Evolutionary conservation across 1,140 invertebrate genomes (phyloP).

Genomic region (Sitobion miscanthi): DNA sequence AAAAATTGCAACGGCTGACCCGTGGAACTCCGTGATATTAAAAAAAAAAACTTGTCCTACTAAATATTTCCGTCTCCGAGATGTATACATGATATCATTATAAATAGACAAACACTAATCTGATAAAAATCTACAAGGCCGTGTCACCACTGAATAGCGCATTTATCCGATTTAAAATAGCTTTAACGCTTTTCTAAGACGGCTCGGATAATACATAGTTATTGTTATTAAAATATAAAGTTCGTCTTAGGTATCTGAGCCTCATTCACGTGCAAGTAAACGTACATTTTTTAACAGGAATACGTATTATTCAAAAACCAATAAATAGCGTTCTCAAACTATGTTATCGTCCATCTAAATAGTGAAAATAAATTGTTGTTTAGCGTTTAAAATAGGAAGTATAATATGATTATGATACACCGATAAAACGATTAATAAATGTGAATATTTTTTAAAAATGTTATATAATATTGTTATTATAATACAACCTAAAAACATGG

Average conservation of each 20-base stretch:
- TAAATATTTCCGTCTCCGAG: neutral
- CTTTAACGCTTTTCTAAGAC: neutral
- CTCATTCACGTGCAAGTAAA: neutral
- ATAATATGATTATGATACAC: neutral
- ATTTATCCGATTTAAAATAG: neutral
- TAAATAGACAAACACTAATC: neutral
- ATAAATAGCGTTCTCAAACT: neutral
- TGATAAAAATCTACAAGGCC: neutral
- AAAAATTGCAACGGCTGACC: neutral
- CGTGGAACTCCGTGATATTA: neutral
- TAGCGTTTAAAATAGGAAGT: neutral
- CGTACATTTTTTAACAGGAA: neutral
- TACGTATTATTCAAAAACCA: neutral
- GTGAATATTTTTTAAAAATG: neutral
- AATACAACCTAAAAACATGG: neutral
- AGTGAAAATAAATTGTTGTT: neutral
- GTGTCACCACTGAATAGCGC: neutral
- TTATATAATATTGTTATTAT: neutral
- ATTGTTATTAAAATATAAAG: neutral
- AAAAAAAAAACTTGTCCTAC: neutral
- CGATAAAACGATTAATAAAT: neutral
- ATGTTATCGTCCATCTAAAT: neutral
- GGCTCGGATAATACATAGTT: neutral
- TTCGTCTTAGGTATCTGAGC: neutral
- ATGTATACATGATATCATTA: neutral